Conservation (phyloP, 1,140 invertebrate genomes). For the Neodiprion lecontei region DNA sequence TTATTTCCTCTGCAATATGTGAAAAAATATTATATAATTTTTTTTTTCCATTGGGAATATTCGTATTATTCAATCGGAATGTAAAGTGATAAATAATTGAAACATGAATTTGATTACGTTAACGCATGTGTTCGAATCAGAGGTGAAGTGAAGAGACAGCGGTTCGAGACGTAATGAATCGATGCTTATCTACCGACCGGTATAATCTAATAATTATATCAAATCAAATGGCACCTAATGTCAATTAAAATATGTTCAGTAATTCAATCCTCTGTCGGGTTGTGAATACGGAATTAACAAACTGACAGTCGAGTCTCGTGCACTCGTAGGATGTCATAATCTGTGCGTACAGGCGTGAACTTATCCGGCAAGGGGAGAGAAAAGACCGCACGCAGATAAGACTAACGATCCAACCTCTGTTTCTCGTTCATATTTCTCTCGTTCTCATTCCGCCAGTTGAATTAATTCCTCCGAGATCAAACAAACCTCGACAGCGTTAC, state of each 20-base stretch:
- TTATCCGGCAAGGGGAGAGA: neutral
- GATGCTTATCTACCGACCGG: slow-evolving; percentile 39
- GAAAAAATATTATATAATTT: too few species aligned
- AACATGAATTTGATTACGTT: neutral
- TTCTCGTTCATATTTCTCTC: too few species aligned
- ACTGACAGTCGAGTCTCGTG: neutral
- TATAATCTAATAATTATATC: slow-evolving; percentile 54
- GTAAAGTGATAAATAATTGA: neutral
- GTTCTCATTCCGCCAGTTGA: too few species aligned
- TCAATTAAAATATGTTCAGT: slow-evolving; percentile 8
- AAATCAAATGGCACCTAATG: slow-evolving; percentile 19
- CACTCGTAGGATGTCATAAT: neutral
- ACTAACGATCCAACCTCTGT: too few species aligned
- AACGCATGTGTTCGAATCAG: neutral
- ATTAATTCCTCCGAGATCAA: too few species aligned
- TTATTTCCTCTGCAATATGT: too few species aligned
- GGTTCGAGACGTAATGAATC: slow-evolving; percentile 40
- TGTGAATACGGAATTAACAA: slow-evolving; percentile 1
- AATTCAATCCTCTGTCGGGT: slow-evolving; percentile 6
- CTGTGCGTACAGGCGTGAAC: too few species aligned
- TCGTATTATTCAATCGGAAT: neutral
- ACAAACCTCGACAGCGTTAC: too few species aligned
- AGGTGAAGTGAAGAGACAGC: slow-evolving; percentile 20
- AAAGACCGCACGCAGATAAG: neutral
- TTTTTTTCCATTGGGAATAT: neutral